These are phyloP conservation scores for Sebastes nivosus DNA, from an alignment of 2,797 vertebrate species.

Conservation along the genomic window DNA sequence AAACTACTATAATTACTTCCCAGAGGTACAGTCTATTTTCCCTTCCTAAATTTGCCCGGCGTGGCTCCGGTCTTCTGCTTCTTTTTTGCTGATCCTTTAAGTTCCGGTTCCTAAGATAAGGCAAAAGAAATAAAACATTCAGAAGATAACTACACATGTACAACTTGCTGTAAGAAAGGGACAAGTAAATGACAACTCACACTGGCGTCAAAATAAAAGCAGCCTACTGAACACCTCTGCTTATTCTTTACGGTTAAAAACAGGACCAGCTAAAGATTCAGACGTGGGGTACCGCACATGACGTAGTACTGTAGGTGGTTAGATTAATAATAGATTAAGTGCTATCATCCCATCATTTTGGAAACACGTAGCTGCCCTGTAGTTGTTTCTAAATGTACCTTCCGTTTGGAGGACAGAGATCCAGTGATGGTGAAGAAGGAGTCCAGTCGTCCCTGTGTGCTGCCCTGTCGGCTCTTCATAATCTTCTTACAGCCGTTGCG, in stretches of 20 bases:
- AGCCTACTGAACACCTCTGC: not conserved
- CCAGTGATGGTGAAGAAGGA: conserved; percentile 96
- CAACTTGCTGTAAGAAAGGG: not conserved
- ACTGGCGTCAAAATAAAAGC: not conserved
- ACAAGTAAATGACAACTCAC: not conserved
- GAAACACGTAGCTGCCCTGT: not conserved
- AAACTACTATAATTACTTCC: not conserved
- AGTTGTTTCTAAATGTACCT: conserved; percentile 68
- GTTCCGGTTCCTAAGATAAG: conserved; percentile 79
- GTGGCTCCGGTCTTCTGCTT: conserved; percentile 86
- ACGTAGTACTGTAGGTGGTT: not conserved
- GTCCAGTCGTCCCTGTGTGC: conserved; percentile 94
- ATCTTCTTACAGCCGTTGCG: conserved; percentile 91
- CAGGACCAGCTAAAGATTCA: not conserved
- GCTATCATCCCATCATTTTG: not conserved
- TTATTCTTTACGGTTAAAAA: not conserved
- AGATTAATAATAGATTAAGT: not conserved
- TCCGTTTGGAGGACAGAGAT: conserved; percentile 95
- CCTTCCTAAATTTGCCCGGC: conserved; percentile 84
- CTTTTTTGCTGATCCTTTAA: conserved; percentile 90
- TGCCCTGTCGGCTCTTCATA: conserved; percentile 92
- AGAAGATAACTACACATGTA: not conserved
- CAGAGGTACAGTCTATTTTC: conserved; percentile 76
- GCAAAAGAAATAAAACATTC: not conserved
- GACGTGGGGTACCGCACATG: not conserved